Base-by-base conservation (phyloP, 2,888 invertebrate species). In the Podabrus alpinus region DNA sequence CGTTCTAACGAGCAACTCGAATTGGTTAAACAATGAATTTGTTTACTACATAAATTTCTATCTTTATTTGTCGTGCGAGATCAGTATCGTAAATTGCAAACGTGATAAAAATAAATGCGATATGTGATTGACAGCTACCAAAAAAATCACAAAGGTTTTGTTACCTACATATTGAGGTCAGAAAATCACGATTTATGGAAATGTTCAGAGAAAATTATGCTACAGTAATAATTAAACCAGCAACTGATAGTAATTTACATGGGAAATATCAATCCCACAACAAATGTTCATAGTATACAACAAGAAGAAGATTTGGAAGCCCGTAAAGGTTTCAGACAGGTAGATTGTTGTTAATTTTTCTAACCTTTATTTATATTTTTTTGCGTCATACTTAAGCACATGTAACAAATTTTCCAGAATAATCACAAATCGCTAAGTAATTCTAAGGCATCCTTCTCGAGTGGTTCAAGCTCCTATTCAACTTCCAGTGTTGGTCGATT, bases 401-500 rank as follows among this genome's bases (percentile, higher is more conserved):
- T 79, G 73, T 78, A 80, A 77, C 25, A 15, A 24, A 64, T 75
- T 75, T 75, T 72, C 24, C 78, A 91, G 91, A 89, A 89, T 83
- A 90, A 89, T 83, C 88, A 61, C 15, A 89, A 90, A 87, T 90
- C 90, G 86, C 89, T 89, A 84, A 89, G 88, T 84, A 90, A 90
- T 87, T 87, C 90, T 83, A 91, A 91, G 87, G 90, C 90, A 82
- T 89, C 90, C 80, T 90, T 90, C 87, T 86, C 88, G 78, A 92
- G 91, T 85, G 87, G 89, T 79, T 88, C 88, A 79, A 92, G 91
- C 84, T 90, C 89, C 85, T 90, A 90, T 86, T 91, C 91, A 25
- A 89, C 89, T 76, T 90, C 89, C 85, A 91, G 91, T 86, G 88
- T 90, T 85, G 90, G 90, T 81, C 90, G 91, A 84, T 91, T 92